Evolutionary conservation across 2,113 vertebrate species (phyloP), one percentile per base, ranked within the genome.

Genomic region (Malaclemys terrapin): DNA sequence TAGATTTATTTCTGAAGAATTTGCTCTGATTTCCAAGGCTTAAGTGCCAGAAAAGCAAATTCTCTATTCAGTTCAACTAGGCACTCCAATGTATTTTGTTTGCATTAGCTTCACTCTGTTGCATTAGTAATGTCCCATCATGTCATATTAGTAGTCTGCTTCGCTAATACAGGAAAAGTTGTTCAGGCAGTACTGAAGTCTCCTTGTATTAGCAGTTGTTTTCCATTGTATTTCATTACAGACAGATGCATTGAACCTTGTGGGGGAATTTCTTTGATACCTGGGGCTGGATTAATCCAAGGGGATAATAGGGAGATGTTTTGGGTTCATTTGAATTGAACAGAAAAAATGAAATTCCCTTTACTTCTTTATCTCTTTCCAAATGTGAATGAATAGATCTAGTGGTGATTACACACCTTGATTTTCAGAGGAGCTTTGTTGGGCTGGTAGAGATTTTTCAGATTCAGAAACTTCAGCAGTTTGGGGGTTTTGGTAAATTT

Each of bases 91-190:
- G 82, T 93, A 85, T 93, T 97, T 96, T 97, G 93, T 97, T 97
- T 97, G 97, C 94, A 90, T 94, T 97, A 96, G 91, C 93, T 95
- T 47, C 88, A 90, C 97, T 95, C 92, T 93, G 95, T 89, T 97
- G 96, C 96, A 97, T 97, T 95, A 97, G 89, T 95, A 97, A 97
- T 97, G 94, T 96, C 94, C 94, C 96, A 97, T 97, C 97, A 91
- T 93, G 91, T 88, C 93, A 50, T 95, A 95, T 97, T 94, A 97
- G 94, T 27, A 95, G 88, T 75, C 96, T 93, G 93, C 91, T 97
- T 90, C 90, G 93, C 93, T 95, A 94, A 91, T 86, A 84, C 54
- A 90, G 69, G 94, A 84, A 31, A 89, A 95, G 92, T 87, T 2
- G 0, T 86, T 96, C 93, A 84, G 8, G 10, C 95, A 93, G 62